Evolutionary conservation across 2,113 vertebrate genomes (phyloP).

Genomic region (Andinoacara biseriatus): DNA sequence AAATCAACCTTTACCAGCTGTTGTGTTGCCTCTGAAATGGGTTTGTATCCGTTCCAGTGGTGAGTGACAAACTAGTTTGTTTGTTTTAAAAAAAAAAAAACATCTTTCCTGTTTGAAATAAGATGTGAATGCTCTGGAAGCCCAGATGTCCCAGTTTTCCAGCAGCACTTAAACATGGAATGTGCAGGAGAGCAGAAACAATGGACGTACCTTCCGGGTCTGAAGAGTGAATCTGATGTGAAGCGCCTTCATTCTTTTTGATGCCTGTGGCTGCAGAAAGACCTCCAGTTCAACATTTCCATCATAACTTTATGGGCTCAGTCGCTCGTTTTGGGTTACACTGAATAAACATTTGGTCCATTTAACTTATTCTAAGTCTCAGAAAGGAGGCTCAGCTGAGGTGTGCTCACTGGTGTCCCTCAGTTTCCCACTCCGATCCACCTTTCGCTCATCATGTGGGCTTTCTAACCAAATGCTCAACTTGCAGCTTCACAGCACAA

Average conservation of each 20-base stretch:
- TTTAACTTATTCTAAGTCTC: accelerated
- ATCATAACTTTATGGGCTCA: neutral
- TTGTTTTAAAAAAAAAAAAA: neutral
- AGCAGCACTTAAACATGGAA: neutral
- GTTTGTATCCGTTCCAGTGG: neutral
- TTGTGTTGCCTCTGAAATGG: neutral
- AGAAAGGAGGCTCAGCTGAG: accelerated
- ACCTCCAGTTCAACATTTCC: neutral
- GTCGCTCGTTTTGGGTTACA: neutral
- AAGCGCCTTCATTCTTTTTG: neutral
- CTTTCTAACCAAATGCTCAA: neutral
- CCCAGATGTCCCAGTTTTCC: neutral
- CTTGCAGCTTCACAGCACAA: neutral
- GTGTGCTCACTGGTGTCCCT: too few species aligned
- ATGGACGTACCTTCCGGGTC: neutral
- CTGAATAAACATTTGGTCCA: neutral
- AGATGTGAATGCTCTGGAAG: neutral
- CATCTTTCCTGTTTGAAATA: neutral
- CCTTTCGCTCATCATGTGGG: neutral
- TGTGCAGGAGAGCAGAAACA: neutral
- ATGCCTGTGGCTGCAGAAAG: neutral
- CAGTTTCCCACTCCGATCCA: neutral
- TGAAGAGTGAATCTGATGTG: neutral
- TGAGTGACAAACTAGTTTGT: neutral
- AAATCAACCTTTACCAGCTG: neutral